A percentile compares a stretch with the other conserved stretches of the same genome.
Evolutionary conservation across 1,140 invertebrate genomes (phyloP).

Genomic region (Drosophila varians): DNA sequence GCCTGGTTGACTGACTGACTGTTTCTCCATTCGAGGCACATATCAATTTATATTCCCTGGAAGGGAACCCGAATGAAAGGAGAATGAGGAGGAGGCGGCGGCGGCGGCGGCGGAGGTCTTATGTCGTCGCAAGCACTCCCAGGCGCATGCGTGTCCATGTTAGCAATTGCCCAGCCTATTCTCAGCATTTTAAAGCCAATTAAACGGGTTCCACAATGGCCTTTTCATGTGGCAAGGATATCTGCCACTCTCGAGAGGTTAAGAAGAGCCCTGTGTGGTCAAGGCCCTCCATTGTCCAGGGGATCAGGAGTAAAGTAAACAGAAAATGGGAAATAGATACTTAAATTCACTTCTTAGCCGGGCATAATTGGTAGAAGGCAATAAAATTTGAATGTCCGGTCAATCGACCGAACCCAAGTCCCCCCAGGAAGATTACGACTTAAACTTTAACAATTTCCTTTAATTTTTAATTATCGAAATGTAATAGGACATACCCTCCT

Average conservation of each 20-base stretch:
- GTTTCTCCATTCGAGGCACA: slow-evolving; percentile 53
- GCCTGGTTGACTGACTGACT: not conserved
- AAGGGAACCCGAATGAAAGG: slow-evolving; percentile 10
- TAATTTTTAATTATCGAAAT: not conserved
- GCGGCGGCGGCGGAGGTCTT: slow-evolving; percentile 25
- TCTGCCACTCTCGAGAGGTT: not conserved
- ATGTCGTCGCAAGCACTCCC: slow-evolving; percentile 38
- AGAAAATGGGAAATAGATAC: not conserved
- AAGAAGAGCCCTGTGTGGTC: not conserved
- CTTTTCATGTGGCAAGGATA: slow-evolving; percentile 1
- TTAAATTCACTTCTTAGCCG: not conserved
- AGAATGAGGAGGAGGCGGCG: not conserved
- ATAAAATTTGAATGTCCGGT: no score
- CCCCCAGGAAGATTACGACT: no score
- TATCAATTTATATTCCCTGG: slow-evolving; percentile 49
- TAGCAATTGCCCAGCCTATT: slow-evolving; percentile 48
- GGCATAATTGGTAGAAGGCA: not conserved
- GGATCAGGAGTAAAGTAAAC: not conserved
- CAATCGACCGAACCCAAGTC: no score
- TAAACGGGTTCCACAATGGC: slow-evolving; percentile 56
- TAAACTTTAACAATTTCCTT: not conserved
- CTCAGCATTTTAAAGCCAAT: slow-evolving; percentile 60
- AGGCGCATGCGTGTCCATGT: slow-evolving; percentile 50
- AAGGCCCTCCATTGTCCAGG: not conserved
- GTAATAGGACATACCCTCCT: not conserved